phyloP scores from a whole-genome alignment of 2,888 invertebrate genomes.

The Orthosia gothica region DNA sequence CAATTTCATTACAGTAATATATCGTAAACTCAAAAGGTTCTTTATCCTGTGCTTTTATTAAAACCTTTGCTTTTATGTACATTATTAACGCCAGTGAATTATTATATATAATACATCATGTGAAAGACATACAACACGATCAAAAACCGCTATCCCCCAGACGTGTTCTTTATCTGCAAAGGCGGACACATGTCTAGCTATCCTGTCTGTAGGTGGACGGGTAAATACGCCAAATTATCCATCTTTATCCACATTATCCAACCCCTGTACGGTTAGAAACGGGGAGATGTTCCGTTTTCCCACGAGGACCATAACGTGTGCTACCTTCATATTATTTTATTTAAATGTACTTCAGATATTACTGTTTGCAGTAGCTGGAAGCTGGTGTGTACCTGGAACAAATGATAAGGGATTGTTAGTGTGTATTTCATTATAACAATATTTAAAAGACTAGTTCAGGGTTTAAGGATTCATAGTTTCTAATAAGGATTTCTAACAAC shows the following conservation, averaged over 20 bases:
- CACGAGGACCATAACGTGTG: conserved; percentile 32
- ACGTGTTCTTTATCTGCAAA: conserved; percentile 2
- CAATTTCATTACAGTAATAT: conserved; percentile 20
- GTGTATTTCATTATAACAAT: neutral
- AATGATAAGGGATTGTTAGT: conserved; percentile 37
- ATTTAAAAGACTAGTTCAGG: neutral
- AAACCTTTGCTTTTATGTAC: conserved; percentile 4
- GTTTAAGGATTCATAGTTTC: neutral
- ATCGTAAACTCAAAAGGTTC: neutral
- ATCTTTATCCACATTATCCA: neutral
- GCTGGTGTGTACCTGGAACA: conserved; percentile 55
- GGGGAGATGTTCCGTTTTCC: conserved; percentile 20
- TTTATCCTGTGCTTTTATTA: neutral
- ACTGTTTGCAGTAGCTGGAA: conserved; percentile 13
- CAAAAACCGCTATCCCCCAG: neutral
- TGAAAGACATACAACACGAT: conserved; percentile 1
- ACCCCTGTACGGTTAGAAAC: conserved; percentile 17
- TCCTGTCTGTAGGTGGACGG: neutral
- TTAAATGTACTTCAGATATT: conserved; percentile 41
- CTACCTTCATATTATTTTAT: conserved; percentile 43
- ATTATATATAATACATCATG: neutral
- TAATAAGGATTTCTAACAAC: neutral
- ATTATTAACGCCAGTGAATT: neutral
- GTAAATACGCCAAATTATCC: conserved; percentile 7
- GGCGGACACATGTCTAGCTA: conserved; percentile 3